A percentile compares a stretch with the other conserved stretches of the same genome.
These are phyloP conservation scores for Lepidochrysops patricia DNA, from an alignment of 2,888 invertebrate genomes.

Conservation along the genomic window DNA sequence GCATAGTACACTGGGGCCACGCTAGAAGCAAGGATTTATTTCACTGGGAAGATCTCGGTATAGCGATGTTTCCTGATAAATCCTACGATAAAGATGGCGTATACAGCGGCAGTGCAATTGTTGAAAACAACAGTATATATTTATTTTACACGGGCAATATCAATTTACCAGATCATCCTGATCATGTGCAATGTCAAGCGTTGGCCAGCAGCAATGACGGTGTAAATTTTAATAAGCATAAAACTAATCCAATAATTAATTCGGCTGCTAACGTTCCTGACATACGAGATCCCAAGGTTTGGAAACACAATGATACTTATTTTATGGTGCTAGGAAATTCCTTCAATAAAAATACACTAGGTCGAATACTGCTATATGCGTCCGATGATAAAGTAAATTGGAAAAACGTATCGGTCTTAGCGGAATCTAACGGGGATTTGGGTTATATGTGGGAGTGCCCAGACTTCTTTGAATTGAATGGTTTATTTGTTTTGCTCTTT, in stretches of 20 bases:
- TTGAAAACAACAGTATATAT: constrained; percentile 31
- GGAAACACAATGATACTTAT: constrained; percentile 29
- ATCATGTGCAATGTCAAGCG: constrained; percentile 26
- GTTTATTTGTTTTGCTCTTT: constrained; percentile 42
- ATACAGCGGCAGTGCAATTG: constrained; percentile 37
- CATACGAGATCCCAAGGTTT: constrained; percentile 40
- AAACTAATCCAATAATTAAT: constrained; percentile 28
- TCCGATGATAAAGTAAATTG: constrained; percentile 44
- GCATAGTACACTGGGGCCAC: constrained; percentile 45
- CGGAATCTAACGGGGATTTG: constrained; percentile 37
- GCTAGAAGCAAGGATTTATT: constrained; percentile 39
- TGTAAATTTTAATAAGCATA: constrained; percentile 26
- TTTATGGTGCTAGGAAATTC: constrained; percentile 40
- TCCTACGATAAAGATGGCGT: constrained; percentile 30
- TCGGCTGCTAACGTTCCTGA: constrained; percentile 26
- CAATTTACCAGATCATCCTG: constrained; percentile 21
- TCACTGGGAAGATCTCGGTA: constrained; percentile 38
- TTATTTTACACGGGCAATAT: constrained; percentile 31
- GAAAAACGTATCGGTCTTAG: constrained; percentile 35
- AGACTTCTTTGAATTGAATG: constrained; percentile 51
- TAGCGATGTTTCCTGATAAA: constrained; percentile 37
- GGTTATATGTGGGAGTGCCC: constrained; percentile 66
- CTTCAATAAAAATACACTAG: constrained; percentile 36
- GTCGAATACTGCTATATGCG: constrained; percentile 40
- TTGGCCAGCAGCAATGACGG: constrained; percentile 29